Conservation (phyloP, 2,888 invertebrate genomes). For the Stenoptilia bipunctidactyla region DNA sequence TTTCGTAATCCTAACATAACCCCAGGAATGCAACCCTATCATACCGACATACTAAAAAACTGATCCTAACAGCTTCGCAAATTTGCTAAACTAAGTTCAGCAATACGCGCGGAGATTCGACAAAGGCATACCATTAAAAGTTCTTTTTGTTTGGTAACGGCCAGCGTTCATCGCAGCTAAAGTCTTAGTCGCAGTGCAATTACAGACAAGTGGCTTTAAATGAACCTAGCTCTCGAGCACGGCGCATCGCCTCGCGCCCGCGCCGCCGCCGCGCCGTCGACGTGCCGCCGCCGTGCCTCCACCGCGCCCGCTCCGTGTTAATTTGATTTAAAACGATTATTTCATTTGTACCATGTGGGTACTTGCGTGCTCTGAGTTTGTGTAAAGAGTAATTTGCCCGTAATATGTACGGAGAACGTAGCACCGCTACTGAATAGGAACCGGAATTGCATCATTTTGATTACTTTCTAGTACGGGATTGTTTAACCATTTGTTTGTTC, state of each 20-base stretch:
- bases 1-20: too few species aligned
- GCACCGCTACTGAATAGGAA: too few species aligned
- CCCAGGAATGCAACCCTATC: too few species aligned
- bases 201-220: constrained; percentile 69
- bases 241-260: constrained; percentile 50
- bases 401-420: background rate
- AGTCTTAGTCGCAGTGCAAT: constrained; percentile 66
- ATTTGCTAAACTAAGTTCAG: too few species aligned
- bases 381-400: background rate
- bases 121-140: constrained; percentile 58
- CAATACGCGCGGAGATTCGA: constrained; percentile 9
- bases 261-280: constrained; percentile 10
- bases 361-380: background rate
- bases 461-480: too few species aligned
- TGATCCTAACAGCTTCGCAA: too few species aligned
- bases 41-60: too few species aligned
- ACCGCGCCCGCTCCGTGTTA: constrained; percentile 40
- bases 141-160: constrained; percentile 57
- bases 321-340: constrained; percentile 47
- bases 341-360: constrained; percentile 13
- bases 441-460: too few species aligned
- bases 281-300: constrained; percentile 36
- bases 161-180: constrained; percentile 43
- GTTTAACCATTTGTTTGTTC: too few species aligned
- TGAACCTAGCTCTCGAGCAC: constrained; percentile 69